Conservation (phyloP, 2,113 vertebrate species). For the Muntiacus reevesi region DNA sequence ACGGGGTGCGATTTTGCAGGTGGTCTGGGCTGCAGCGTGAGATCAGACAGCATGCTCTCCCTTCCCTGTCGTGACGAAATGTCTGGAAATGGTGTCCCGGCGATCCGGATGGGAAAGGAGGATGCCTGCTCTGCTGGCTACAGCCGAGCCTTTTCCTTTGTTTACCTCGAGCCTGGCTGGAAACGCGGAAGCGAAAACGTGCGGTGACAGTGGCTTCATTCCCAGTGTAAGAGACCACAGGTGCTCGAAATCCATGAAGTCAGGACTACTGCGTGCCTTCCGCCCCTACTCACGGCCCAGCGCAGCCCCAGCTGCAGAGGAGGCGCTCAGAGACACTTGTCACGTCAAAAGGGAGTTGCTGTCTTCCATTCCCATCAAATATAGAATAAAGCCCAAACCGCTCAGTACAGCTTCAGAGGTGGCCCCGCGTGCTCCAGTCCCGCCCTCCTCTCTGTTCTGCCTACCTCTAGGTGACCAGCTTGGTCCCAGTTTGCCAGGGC, state of each 20-base stretch:
- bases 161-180: not conserved
- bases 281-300: not conserved
- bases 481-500: not conserved
- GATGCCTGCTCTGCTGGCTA: not conserved
- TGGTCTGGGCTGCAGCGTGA: not conserved
- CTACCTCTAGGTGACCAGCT: too few relatives aligned
- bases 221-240: not conserved
- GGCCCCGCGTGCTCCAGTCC: fast-evolving
- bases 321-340: fast-evolving
- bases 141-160: not conserved
- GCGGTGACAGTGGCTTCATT: not conserved
- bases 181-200: not conserved
- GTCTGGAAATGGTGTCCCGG: not conserved
- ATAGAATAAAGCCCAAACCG: not conserved
- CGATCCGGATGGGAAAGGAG: not conserved
- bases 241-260: fast-evolving
- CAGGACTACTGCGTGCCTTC: fast-evolving
- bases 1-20: not conserved
- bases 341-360: not conserved
- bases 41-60: not conserved
- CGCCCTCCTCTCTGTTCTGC: not conserved
- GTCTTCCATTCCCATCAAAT: not conserved
- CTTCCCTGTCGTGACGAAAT: not conserved
- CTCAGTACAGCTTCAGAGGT: not conserved
- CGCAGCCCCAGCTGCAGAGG: fast-evolving